These are phyloP conservation scores for Cryptoprocta ferox DNA, from an alignment of 2,797 vertebrate genomes.

Conservation along the genomic window DNA sequence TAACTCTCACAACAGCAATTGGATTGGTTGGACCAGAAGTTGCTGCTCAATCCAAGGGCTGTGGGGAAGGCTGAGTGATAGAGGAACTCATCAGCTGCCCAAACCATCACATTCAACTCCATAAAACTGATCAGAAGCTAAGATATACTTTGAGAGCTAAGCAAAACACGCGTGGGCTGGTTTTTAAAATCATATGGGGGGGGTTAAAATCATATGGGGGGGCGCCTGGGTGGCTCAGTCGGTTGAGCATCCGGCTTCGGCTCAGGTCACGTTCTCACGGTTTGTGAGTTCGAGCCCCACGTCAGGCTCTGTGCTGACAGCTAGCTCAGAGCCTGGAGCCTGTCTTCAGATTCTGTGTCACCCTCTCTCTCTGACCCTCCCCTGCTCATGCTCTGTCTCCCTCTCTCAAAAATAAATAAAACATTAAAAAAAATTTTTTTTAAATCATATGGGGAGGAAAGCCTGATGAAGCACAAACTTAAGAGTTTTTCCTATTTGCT, in stretches of 20 bases:
- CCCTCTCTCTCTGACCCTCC: too few relatives aligned
- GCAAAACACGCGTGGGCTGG: not conserved
- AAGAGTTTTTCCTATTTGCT: not conserved
- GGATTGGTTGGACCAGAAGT: not conserved
- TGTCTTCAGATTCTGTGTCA: too few relatives aligned
- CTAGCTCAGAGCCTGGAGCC: too few relatives aligned
- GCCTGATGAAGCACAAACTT: not conserved
- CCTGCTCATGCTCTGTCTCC: too few relatives aligned
- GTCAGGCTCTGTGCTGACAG: too few relatives aligned
- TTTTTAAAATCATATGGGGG: not conserved
- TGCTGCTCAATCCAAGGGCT: not conserved
- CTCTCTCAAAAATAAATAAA: too few relatives aligned
- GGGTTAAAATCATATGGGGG: not conserved
- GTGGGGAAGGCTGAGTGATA: not conserved
- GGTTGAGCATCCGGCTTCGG: too few relatives aligned
- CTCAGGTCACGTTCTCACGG: too few relatives aligned
- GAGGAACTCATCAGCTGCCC: not conserved
- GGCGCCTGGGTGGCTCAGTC: too few relatives aligned
- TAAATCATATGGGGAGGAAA: not conserved
- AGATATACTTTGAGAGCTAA: not conserved
- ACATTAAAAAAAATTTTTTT: not conserved
- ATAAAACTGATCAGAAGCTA: not conserved
- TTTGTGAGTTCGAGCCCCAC: too few relatives aligned
- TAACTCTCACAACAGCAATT: not conserved
- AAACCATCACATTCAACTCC: not conserved